Conservation (phyloP, 53 echinoderm and acorn worm genomes). For the Patiria pectinifera region DNA sequence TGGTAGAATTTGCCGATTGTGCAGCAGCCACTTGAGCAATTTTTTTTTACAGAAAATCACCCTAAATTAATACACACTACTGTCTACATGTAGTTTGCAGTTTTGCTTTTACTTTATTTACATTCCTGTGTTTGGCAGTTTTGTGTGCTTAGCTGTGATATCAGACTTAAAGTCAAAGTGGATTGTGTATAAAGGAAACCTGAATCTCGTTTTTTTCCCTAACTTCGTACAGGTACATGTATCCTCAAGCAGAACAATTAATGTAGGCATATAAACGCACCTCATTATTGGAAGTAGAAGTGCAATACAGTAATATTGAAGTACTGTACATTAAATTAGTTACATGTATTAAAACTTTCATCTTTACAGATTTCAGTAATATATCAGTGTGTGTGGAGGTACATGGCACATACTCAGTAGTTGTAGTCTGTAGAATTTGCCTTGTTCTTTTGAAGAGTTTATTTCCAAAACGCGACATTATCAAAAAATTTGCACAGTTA, state of each 20-base stretch:
- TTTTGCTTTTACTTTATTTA: background rate
- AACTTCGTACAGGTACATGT: too few relatives aligned
- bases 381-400: background rate
- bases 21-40: too few relatives aligned
- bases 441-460: too few relatives aligned
- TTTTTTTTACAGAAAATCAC: too few relatives aligned
- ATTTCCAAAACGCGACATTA: too few relatives aligned
- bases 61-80: too few relatives aligned
- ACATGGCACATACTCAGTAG: background rate
- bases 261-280: background rate
- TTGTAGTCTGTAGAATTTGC: background rate
- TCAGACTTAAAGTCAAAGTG: background rate
- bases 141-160: background rate
- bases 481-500: too few relatives aligned
- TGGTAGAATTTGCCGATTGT: too few relatives aligned
- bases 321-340: background rate
- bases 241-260: too few relatives aligned
- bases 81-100: too few relatives aligned
- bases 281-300: background rate
- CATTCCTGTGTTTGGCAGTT: background rate
- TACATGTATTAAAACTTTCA: background rate
- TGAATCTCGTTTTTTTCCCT: background rate
- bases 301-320: conserved; percentile 28
- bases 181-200: background rate
- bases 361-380: background rate